phyloP scores from a whole-genome alignment of 1,140 invertebrate genomes.

The Drosophila kurseongensis region DNA sequence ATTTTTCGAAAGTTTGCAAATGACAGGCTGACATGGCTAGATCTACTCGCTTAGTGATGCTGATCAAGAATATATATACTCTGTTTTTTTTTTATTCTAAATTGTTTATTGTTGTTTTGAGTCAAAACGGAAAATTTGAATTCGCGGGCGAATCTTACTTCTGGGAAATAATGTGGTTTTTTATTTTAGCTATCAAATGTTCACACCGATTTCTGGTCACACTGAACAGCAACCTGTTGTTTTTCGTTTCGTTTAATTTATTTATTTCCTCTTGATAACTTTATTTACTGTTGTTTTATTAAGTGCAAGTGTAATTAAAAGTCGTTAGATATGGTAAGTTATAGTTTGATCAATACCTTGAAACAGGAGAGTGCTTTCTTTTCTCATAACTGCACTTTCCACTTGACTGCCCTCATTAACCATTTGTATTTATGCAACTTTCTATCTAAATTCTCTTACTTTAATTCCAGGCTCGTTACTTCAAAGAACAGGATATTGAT shows the following conservation, averaged over 20 bases:
- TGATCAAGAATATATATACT: not conserved
- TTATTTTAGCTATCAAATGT: not conserved
- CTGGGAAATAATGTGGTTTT: not conserved
- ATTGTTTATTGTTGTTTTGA: not conserved
- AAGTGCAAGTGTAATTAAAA: not conserved
- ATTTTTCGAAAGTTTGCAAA: too few species aligned
- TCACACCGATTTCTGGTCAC: slow-evolving; percentile 20
- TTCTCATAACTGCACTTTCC: slow-evolving; percentile 57
- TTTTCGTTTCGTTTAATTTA: slow-evolving; percentile 32
- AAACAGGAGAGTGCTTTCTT: slow-evolving; percentile 23
- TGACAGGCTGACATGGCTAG: too few species aligned
- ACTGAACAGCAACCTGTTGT: slow-evolving; percentile 45
- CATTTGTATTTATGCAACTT: slow-evolving; percentile 42
- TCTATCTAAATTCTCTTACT: slow-evolving; percentile 20
- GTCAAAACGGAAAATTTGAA: not conserved
- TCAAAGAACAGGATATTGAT: slow-evolving; percentile 93
- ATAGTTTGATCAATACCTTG: fast-evolving
- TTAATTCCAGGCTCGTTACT: slow-evolving; percentile 89
- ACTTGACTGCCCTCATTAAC: slow-evolving; percentile 47
- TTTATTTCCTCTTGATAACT: slow-evolving; percentile 37
- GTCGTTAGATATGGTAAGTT: slow-evolving; percentile 26
- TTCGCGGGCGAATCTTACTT: not conserved
- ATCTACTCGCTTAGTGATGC: too few species aligned
- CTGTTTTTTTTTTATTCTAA: not conserved
- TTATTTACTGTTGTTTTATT: slow-evolving; percentile 22